Conservation (phyloP, 2,888 invertebrate species). For the Junonia oenone region DNA sequence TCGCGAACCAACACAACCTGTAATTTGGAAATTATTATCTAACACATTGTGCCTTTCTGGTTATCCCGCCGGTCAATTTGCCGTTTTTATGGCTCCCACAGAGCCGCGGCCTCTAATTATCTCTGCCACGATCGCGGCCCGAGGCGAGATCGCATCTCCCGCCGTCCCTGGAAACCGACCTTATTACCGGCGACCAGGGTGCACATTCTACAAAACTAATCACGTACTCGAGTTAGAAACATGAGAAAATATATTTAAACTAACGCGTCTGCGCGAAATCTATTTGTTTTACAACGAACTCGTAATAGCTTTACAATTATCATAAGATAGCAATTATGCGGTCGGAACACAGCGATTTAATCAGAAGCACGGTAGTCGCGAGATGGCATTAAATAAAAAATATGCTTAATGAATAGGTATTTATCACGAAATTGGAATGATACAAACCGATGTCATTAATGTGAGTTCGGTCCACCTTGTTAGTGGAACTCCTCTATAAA, state of each 20-base stretch:
- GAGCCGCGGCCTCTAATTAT: constrained; percentile 78
- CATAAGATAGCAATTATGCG: constrained; percentile 22
- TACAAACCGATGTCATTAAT: constrained; percentile 35
- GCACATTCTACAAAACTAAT: constrained; percentile 30
- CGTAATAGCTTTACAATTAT: constrained; percentile 47
- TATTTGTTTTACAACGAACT: constrained; percentile 72
- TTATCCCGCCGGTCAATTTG: constrained; percentile 80
- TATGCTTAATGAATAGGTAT: constrained; percentile 26
- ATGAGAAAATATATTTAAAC: constrained; percentile 69
- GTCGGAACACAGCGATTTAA: constrained; percentile 14
- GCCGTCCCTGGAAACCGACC: constrained; percentile 32
- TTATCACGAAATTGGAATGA: constrained; percentile 25
- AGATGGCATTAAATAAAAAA: constrained; percentile 22
- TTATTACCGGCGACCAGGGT: constrained; percentile 34
- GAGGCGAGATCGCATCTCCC: constrained; percentile 52
- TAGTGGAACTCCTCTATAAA: constrained; percentile 53
- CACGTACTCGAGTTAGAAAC: constrained; percentile 50
- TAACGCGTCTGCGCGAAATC: constrained; percentile 67
- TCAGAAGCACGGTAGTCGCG: constrained; percentile 26
- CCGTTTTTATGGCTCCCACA: constrained; percentile 79
- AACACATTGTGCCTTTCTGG: constrained; percentile 80
- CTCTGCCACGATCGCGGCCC: constrained; percentile 72
- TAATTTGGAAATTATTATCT: constrained; percentile 80
- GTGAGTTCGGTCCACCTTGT: constrained; percentile 49
- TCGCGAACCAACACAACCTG: constrained; percentile 75